Evolutionary conservation across 2,113 vertebrate species (phyloP), one percentile per base, ranked within the genome.

Genomic region (Petaurus breviceps): DNA sequence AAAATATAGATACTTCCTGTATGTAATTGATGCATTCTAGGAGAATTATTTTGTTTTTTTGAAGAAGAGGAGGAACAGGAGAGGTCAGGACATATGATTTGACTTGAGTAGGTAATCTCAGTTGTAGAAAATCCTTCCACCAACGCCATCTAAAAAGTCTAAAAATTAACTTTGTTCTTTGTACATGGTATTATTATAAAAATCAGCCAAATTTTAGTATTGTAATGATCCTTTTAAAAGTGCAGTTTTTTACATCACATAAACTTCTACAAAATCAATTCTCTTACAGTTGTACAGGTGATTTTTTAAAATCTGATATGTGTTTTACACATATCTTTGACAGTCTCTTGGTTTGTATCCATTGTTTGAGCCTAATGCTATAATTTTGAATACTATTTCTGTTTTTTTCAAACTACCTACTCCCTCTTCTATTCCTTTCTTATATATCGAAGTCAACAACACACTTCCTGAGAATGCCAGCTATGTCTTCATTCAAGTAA

Each of bases 1-100:
- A 92, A 97, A 97, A 97, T 97, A 96, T 90, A 52, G 94, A 94
- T 68, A 77, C 90, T 98, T 98, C 57, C 55, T 94, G 92, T 97
- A 61, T 53, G 93, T 96, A 98, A 95, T 47, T 96, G 95, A 97
- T 96, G 94, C 94, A 93, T 47, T 89, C 3, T 95, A 94, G 96
- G 25, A 96, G 94, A 98, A 97, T 84, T 84, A 7, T 23, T 84
- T 43, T 25, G 1, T 61, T 57, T n/a, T 37, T n/a, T 4, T 5
- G 12, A 84, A 84, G 37, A 84, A 43, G 2, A 84, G 10, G 22
- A 84, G 68, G 68, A 84, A n/a, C n/a, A 43, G n/a, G n/a, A 84
- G 16, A 1, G 19, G n/a, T 84, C 68, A 84, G 68, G 37, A 43
- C 19, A 84, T 43, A 23, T 43, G 6, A 84, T 84, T 84, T 84